Evolutionary conservation across 2,888 invertebrate species (phyloP).

Genomic region (Glaucopsyche alexis): DNA sequence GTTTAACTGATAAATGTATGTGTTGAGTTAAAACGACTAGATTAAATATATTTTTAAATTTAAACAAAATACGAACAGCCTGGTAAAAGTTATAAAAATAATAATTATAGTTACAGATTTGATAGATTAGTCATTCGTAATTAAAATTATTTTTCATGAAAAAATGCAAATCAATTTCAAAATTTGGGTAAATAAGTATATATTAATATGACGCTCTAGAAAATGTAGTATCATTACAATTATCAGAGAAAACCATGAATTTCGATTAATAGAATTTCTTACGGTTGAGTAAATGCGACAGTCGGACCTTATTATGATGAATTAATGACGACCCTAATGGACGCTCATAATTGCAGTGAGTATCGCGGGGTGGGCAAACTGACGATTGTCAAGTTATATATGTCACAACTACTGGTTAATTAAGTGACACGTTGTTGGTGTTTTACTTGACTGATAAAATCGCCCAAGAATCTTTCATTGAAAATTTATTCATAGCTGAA

Average conservation of each 20-base stretch:
- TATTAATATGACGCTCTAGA: too few species aligned
- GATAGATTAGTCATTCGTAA: too few species aligned
- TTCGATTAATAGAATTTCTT: slow-evolving; percentile 71
- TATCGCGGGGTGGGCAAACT: slow-evolving; percentile 57
- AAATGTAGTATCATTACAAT: background rate
- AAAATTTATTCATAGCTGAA: too few species aligned
- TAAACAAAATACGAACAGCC: too few species aligned
- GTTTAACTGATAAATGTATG: slow-evolving; percentile 19
- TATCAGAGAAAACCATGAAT: background rate
- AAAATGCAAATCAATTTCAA: too few species aligned
- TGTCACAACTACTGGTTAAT: background rate
- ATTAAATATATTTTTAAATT: background rate
- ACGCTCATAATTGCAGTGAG: slow-evolving; percentile 62
- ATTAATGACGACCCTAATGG: slow-evolving; percentile 73
- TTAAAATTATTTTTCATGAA: too few species aligned
- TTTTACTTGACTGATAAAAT: too few species aligned
- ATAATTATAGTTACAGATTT: too few species aligned
- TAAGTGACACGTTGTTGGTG: background rate
- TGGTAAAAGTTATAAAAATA: too few species aligned
- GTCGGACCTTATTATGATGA: slow-evolving; percentile 76
- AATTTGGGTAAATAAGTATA: too few species aligned
- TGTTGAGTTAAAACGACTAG: background rate
- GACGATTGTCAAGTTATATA: slow-evolving; percentile 44
- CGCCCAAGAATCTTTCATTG: too few species aligned
- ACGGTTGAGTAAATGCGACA: slow-evolving; percentile 68